Evolutionary conservation across 2,113 vertebrate species (phyloP), one percentile per base, ranked within the genome.

Genomic region (Gopherus evgoodei): DNA sequence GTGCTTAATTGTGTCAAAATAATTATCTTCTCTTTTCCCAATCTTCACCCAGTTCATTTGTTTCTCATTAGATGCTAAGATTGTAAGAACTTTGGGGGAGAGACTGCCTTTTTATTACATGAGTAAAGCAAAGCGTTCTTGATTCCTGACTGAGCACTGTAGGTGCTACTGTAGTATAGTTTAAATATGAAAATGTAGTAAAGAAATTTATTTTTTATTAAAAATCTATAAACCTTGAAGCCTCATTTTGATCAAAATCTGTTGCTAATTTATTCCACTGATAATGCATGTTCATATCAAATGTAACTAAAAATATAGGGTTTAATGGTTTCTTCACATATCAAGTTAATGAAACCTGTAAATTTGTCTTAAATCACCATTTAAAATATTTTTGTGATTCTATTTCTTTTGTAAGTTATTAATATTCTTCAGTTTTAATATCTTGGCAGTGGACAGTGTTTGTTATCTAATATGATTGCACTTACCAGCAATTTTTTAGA

Each of bases 241-340:
- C 91, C 56, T 10, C 5, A 19, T 90, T 91, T 79, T 94, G 21
- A 50, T 88, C 82, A 84, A 95, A 93, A 72, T 84, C 21, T 88
- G 9, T 69, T 81, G 22, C 22, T 29, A 25, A 8, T 86, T 17
- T 87, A 50, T 94, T 47, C 6, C 1, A 90, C 87, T 62, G 29
- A 29, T 72, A 93, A 12, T 3, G 0, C 90, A 47, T 5, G 81
- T 76, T 25, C 92, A 59, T 53, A 80, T 47, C 2, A 90, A 92
- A 95, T 93, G 85, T 59, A 89, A 91, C 29, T 84, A 94, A 10
- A 0, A 75, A n/a, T 3, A 5, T 86, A 12, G 81, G 52, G 42
- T 50, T 91, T 25, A 1, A 85, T 90, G 79, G 69, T 72, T 95
- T 93, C 47, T 87, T 88, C 42, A 42, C 31, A 8, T 86, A 44